Conservation (phyloP, 2,797 vertebrate genomes). For the Zenarchopterus dispar region DNA sequence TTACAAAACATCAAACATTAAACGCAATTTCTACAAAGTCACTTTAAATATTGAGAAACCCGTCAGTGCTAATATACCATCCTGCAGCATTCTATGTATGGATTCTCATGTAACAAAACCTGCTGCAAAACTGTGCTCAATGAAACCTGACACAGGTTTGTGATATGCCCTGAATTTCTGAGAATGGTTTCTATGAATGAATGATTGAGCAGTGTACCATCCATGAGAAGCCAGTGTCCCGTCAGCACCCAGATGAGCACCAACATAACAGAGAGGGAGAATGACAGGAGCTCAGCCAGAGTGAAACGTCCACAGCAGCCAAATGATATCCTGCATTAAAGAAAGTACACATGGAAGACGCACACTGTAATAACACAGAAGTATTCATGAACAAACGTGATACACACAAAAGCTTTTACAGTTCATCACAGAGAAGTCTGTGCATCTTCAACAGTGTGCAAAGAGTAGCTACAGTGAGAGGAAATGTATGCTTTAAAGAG, state of each 20-base stretch:
- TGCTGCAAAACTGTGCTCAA: background rate
- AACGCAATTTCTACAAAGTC: background rate
- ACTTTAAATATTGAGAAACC: slow-evolving; percentile 2
- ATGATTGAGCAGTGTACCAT: slow-evolving; percentile 82
- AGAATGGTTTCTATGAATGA: too few relatives aligned
- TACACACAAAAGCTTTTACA: background rate
- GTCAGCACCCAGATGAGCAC: slow-evolving; percentile 99
- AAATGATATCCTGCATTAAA: slow-evolving; percentile 91
- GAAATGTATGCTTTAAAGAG: background rate
- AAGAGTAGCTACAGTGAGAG: background rate
- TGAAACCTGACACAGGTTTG: background rate
- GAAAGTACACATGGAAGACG: slow-evolving; percentile 1
- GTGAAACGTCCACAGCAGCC: slow-evolving; percentile 99
- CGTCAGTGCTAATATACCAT: background rate
- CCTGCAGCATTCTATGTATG: background rate
- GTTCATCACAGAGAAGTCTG: background rate
- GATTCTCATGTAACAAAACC: background rate
- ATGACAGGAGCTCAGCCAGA: slow-evolving; percentile 95
- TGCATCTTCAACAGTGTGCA: background rate
- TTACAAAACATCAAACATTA: background rate
- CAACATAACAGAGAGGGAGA: slow-evolving; percentile 96
- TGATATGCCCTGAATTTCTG: background rate
- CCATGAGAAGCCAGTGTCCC: slow-evolving; percentile 99
- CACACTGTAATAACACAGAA: background rate
- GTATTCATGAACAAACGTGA: background rate